These are phyloP conservation scores for Epirrhoe tristata DNA, from an alignment of 2,888 invertebrate species.

Conservation along the genomic window DNA sequence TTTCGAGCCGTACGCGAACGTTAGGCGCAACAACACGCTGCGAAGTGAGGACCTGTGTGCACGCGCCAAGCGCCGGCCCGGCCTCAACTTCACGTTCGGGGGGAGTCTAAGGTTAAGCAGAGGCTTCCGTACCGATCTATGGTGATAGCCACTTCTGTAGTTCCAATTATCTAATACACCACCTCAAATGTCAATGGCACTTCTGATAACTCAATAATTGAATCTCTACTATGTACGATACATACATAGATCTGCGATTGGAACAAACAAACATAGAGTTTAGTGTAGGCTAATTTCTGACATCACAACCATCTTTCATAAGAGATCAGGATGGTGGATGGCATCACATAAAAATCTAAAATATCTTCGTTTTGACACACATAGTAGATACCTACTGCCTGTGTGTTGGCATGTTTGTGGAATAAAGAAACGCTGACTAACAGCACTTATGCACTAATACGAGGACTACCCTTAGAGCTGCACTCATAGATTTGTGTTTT, in stretches of 20 bases:
- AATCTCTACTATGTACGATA: constrained; percentile 75
- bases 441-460: constrained; percentile 80
- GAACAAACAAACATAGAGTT: constrained; percentile 46
- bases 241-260: constrained; percentile 63
- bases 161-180: constrained; percentile 61
- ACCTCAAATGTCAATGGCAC: constrained; percentile 64
- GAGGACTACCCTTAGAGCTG: constrained; percentile 65
- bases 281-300: constrained; percentile 51
- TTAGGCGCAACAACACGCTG: constrained; percentile 78
- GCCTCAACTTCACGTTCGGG: constrained; percentile 76
- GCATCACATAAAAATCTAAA: constrained; percentile 61
- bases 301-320: constrained; percentile 58
- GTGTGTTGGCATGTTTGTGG: constrained; percentile 80
- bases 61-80: constrained; percentile 69
- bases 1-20: constrained; percentile 81
- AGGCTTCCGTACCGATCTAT: constrained; percentile 78
- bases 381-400: constrained; percentile 58
- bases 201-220: constrained; percentile 56
- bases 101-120: constrained; percentile 83
- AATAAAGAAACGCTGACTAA: constrained; percentile 73
- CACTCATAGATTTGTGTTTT: constrained; percentile 79
- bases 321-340: constrained; percentile 60
- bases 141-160: constrained; percentile 70
- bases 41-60: constrained; percentile 73
- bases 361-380: constrained; percentile 82